Evolutionary conservation across 2,797 vertebrate genomes (phyloP).

Genomic region (Arnoldichthys spilopterus): DNA sequence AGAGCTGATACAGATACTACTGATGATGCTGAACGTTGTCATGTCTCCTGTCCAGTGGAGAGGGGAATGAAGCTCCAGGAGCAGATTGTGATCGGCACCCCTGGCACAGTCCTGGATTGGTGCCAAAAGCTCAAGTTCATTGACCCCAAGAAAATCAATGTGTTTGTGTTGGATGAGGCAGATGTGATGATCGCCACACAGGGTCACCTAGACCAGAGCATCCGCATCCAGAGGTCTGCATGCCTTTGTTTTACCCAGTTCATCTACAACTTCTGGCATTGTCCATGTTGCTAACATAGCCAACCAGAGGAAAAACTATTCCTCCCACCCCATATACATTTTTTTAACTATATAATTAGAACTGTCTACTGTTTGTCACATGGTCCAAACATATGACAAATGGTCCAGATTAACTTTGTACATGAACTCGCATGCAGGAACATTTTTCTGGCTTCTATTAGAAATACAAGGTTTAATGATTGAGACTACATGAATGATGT

Average conservation of each 20-base stretch:
- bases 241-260: background rate
- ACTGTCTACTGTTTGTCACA: too few species aligned
- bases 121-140: slow-evolving; percentile 95
- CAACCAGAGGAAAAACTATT: too few species aligned
- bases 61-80: slow-evolving; percentile 89
- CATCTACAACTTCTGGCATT: background rate
- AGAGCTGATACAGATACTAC: background rate
- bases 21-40: slow-evolving; percentile 4
- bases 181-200: slow-evolving; percentile 98
- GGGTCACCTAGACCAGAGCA: slow-evolving; percentile 97
- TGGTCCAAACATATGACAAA: background rate
- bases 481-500: too few species aligned
- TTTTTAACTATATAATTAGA: too few species aligned
- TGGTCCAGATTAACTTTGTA: background rate
- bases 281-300: too few species aligned
- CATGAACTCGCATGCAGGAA: too few species aligned
- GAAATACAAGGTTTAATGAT: too few species aligned
- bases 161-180: slow-evolving; percentile 96
- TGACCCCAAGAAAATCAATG: slow-evolving; percentile 94
- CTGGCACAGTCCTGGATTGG: slow-evolving; percentile 96
- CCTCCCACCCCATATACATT: too few species aligned
- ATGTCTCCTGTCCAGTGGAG: slow-evolving; percentile 79
- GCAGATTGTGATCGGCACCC: slow-evolving; percentile 96
- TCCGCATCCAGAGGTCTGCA: slow-evolving; percentile 94
- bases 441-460: too few species aligned